A percentile compares a stretch with the other conserved stretches of the same genome.
These are phyloP conservation scores for Chascanopsetta lugubris DNA, from an alignment of 2,113 vertebrate species.

Conservation along the genomic window DNA sequence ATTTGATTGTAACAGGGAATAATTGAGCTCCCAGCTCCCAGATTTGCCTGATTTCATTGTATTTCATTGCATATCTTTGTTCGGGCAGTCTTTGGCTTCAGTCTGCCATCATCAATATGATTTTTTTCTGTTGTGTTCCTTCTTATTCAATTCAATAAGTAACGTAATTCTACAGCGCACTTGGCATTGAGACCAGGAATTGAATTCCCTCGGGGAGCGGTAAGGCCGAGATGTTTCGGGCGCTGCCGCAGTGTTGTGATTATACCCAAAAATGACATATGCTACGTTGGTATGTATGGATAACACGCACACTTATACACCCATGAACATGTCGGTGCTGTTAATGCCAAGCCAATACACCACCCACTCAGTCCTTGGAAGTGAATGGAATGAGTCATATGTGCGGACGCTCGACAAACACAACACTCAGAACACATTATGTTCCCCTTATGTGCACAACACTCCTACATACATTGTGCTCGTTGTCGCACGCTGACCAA, in stretches of 20 bases:
- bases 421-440: conserved; percentile 39
- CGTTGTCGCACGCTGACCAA: not conserved
- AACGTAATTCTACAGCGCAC: too few relatives aligned
- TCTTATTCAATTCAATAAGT: too few relatives aligned
- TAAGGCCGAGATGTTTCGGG: conserved; percentile 6
- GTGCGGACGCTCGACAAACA: conserved; percentile 42
- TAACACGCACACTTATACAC: conserved; percentile 44
- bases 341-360: conserved; percentile 43
- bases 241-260: conserved; percentile 8
- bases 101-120: too few relatives aligned
- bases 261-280: conserved; percentile 48
- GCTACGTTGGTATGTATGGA: conserved; percentile 53
- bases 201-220: not conserved
- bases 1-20: too few relatives aligned
- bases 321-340: conserved; percentile 40
- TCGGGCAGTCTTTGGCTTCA: too few relatives aligned
- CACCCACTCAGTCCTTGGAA: conserved; percentile 54
- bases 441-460: conserved; percentile 23
- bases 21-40: too few relatives aligned
- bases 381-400: conserved; percentile 62
- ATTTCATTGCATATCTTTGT: too few relatives aligned
- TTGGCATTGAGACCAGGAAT: too few relatives aligned
- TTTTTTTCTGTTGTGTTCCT: too few relatives aligned
- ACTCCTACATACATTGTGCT: conserved; percentile 28
- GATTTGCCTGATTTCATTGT: too few relatives aligned